Base-by-base conservation (phyloP, 2,797 vertebrate species). In the Acomys russatus region DNA sequence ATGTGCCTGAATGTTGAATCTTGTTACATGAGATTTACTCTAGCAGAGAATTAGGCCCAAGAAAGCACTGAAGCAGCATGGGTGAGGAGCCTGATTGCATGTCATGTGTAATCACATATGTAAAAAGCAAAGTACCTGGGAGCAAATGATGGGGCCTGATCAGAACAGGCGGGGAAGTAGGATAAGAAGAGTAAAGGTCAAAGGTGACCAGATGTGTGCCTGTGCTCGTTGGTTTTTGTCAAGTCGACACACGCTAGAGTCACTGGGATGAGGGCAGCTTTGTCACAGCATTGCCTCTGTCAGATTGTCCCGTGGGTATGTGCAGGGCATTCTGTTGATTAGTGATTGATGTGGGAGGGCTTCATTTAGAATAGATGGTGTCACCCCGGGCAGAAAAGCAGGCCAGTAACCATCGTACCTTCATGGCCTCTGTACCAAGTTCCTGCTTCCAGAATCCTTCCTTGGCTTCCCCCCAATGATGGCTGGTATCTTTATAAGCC, bases 151-250 rank as follows among this genome's bases (percentile, higher is more conserved):
- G 64, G 71, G 54, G 56, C 28, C 83, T 94, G 51, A 94, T 94
- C 78, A 92, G 92, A 95, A 92, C 79, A 89, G 97, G 85, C 68
- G 78, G 64, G 89, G 30, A 59, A 82, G 88, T 94, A 86, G 83
- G 93, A 92, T 12, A 76, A 70, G 33, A 7, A 68, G 77, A 91
- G 88, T 20, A 77, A 49, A 59, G 87, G n/a, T 94, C 77, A 96
- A 89, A 93, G 94, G 82, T 90, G 92, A 96, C 84, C 96, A 94
- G 91, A 96, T 90, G 79, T 92, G 30, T 22, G 63, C 22, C 82
- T 66, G 14, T 30, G 6, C 63, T 66, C 38, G 7, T 11, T 33
- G 17, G 9, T 12, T 44, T 30, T 44, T 84, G 44, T 49, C 63
- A 51, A 84, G 38, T 84, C 3, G 9, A 66, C 10, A 51, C 17